Percentiles rank a stretch among this genome's conserved stretches.
Evolutionary conservation across 2,888 invertebrate species (phyloP).

Genomic region (Drosophila borborema): DNA sequence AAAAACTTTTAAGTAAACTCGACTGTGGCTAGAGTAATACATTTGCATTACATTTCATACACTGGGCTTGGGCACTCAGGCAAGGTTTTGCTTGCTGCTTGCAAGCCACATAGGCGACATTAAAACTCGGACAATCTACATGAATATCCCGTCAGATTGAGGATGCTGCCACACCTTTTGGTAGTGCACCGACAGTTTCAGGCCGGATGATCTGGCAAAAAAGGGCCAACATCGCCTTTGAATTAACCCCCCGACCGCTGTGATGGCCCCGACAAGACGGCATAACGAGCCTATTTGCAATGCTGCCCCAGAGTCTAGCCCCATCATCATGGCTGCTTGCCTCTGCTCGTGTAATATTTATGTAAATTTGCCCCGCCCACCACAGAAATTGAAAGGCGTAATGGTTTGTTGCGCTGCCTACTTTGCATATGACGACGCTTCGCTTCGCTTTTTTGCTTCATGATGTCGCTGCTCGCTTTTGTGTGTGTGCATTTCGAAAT

Average conservation of each 20-base stretch:
- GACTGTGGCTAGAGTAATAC: not conserved
- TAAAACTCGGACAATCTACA: conserved; percentile 36
- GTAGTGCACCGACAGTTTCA: conserved; percentile 47
- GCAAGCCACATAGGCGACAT: not conserved
- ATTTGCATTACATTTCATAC: not conserved
- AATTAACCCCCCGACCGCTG: conserved; percentile 55
- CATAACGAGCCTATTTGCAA: conserved; percentile 77
- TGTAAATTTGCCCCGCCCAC: conserved; percentile 61
- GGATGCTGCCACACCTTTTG: conserved; percentile 64
- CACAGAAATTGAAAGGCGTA: conserved; percentile 75
- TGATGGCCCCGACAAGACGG: conserved; percentile 27
- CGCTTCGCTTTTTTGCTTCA: conserved; percentile 24
- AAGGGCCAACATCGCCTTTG: conserved; percentile 36
- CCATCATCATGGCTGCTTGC: conserved; percentile 59
- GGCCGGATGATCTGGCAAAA: conserved; percentile 55
- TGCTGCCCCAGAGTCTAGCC: conserved; percentile 62
- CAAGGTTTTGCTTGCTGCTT: not conserved
- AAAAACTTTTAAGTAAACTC: not conserved
- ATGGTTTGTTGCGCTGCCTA: conserved; percentile 64
- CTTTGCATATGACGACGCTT: conserved; percentile 62
- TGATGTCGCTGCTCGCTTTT: conserved; percentile 25
- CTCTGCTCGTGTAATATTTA: conserved; percentile 68
- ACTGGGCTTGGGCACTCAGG: not conserved
- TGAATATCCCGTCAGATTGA: conserved; percentile 40
- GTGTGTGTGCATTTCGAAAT: conserved; percentile 58